A percentile compares a stretch with the other conserved stretches of the same genome.
Evolutionary conservation across 2,113 vertebrate species (phyloP).

Genomic region (Alosa alosa): DNA sequence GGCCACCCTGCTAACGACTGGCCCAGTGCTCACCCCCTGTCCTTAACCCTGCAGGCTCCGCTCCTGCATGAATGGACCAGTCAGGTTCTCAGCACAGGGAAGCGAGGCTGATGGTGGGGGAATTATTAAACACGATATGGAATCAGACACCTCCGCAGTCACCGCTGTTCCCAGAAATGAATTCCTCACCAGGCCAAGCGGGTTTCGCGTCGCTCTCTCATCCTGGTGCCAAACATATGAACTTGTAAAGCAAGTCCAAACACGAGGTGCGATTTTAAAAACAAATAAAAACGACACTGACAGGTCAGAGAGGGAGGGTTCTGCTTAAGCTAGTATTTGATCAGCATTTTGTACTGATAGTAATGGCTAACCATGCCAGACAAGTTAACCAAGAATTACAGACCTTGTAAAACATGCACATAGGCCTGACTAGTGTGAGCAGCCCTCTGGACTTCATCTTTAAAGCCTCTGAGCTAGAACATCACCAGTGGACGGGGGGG

Average conservation of each 20-base stretch:
- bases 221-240: background rate
- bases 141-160: slow-evolving; percentile 68
- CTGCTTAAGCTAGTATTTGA: background rate
- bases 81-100: slow-evolving; percentile 46
- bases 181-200: background rate
- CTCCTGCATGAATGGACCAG: slow-evolving; percentile 47
- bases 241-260: slow-evolving; percentile 3
- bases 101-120: background rate
- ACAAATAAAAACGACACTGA: background rate
- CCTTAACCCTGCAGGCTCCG: slow-evolving; percentile 57
- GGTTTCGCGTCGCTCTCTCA: background rate
- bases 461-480: too few relatives aligned
- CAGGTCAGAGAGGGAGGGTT: background rate
- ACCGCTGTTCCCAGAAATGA: slow-evolving; percentile 52
- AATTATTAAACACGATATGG: slow-evolving; percentile 68
- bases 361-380: background rate
- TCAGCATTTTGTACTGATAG: background rate
- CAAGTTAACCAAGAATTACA: background rate
- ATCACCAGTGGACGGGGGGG: too few relatives aligned
- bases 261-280: background rate
- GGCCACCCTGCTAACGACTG: background rate
- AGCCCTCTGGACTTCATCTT: too few relatives aligned
- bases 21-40: slow-evolving; percentile 40
- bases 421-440: background rate
- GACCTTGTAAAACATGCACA: background rate